Base-by-base conservation (phyloP, 2,888 invertebrate genomes). In the Drosophila anomalata region DNA sequence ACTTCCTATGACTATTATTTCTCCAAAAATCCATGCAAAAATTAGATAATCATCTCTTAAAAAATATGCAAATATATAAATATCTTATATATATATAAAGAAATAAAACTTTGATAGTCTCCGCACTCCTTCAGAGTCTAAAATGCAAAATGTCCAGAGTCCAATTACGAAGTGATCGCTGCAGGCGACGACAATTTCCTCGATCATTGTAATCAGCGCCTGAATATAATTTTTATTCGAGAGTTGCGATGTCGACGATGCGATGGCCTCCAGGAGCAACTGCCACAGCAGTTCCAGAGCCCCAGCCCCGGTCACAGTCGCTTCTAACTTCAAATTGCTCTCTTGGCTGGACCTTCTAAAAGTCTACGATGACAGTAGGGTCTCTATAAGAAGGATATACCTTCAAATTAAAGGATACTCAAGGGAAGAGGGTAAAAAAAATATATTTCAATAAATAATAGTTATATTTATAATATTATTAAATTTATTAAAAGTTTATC, bases 1-100 rank as follows among this genome's bases (percentile, higher is more conserved):
- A 2, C 29, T 29, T 3, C 9, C 2, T 9, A 29, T 29, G 3
- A 9, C 2, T 29, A 9, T 29, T 9, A 29, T 29, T 29, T 9
- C 29, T 9, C 9, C 2, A 26, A 26, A 7, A 26, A 26, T 26
- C 0, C 26, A 5, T 36, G 5, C 2, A 5, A n/a, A 36, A 36
- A 36, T n/a, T 36, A n/a, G 36, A 36, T n/a, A 36, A 12, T 12
- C 99, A 99, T 93, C 98, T 99, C 24, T 93, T 99, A 75, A 99
- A 99, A 92, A 98, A 36, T 36, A 36, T 36, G 36, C 20, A 42
- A 42, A 20, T 42, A 42, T 20, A 7, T 41, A 36, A 62, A 54
- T 53, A 20, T 66, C 29, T 48, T 48, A 66, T 66, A 52, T 65
- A 50, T 70, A 39, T 67, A 14, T 20, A 6, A 3, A 5, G 3